Conservation (phyloP, 2,113 vertebrate genomes). For the Trematomus loennbergii region DNA sequence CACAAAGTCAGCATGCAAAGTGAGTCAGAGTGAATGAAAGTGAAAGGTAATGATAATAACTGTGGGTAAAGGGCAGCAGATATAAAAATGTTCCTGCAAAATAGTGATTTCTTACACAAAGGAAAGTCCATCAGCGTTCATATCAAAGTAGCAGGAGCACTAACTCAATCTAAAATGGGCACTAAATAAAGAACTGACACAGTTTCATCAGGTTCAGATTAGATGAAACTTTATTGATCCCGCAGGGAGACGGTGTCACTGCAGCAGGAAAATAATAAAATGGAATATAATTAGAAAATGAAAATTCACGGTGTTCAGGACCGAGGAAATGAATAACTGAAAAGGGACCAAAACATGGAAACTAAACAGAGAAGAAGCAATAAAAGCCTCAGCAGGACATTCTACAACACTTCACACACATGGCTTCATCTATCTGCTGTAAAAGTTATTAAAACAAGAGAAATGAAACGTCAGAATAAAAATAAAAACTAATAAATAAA, state of each 20-base stretch:
- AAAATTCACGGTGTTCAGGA: slow-evolving; percentile 6
- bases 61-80: slow-evolving; percentile 12
- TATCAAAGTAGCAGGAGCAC: slow-evolving; percentile 48
- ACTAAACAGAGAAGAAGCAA: not conserved
- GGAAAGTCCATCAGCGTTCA: slow-evolving; percentile 50
- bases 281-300: slow-evolving; percentile 70
- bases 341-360: slow-evolving; percentile 1
- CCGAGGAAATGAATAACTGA: slow-evolving; percentile 9
- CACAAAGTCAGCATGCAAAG: slow-evolving; percentile 15
- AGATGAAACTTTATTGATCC: slow-evolving; percentile 75
- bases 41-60: slow-evolving; percentile 12
- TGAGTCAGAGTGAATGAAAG: not conserved
- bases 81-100: slow-evolving; percentile 31
- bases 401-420: not conserved
- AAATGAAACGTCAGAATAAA: not conserved
- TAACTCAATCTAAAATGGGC: slow-evolving; percentile 57
- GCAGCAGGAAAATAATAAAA: slow-evolving; percentile 60
- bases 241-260: slow-evolving; percentile 59
- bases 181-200: slow-evolving; percentile 75
- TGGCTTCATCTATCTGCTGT: not conserved
- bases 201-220: slow-evolving; percentile 69
- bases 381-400: not conserved
- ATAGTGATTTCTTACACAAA: slow-evolving; percentile 17
- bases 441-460: not conserved
- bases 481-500: not conserved